phyloP scores from a whole-genome alignment of 2,797 vertebrate genomes.

The Monodelphis domestica region DNA sequence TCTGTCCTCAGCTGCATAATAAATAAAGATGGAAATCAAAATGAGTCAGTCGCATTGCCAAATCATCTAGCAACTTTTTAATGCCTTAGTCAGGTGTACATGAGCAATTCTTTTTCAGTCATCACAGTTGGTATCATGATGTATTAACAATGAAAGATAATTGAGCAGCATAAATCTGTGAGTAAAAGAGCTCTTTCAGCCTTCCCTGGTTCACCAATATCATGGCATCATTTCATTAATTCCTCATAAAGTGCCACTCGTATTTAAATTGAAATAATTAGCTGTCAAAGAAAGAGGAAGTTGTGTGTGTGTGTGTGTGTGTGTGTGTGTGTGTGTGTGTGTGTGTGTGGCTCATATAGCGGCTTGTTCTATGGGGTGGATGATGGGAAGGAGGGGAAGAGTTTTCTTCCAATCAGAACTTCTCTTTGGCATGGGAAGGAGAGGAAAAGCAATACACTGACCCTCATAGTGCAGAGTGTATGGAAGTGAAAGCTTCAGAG shows the following conservation, averaged over 20 bases:
- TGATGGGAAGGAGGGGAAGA: background rate
- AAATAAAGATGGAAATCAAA: conserved; percentile 53
- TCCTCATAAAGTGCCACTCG: conserved; percentile 68
- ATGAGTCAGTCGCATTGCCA: conserved; percentile 69
- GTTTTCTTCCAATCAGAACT: conserved; percentile 67
- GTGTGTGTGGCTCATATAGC: conserved; percentile 56
- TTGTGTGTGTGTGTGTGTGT: conserved; percentile 39
- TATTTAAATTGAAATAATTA: conserved; percentile 72
- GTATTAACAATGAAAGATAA: conserved; percentile 82
- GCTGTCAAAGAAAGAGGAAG: conserved; percentile 65
- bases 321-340: conserved; percentile 43
- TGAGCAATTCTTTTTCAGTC: conserved; percentile 77
- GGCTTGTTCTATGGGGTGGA: conserved; percentile 31
- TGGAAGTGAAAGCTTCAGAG: conserved; percentile 54
- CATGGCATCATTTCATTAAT: conserved; percentile 79
- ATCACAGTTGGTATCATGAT: conserved; percentile 81
- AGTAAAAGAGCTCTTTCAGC: conserved; percentile 77
- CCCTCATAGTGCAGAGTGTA: conserved; percentile 51
- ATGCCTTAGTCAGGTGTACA: conserved; percentile 78
- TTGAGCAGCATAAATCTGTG: conserved; percentile 77
- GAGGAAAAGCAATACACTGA: conserved; percentile 55
- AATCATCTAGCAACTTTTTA: conserved; percentile 81
- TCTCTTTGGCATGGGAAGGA: conserved; percentile 47
- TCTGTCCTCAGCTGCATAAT: conserved; percentile 54
- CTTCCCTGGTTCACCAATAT: conserved; percentile 61